Conservation (phyloP, 2,888 invertebrate genomes). For the Clitarchus hookeri region DNA sequence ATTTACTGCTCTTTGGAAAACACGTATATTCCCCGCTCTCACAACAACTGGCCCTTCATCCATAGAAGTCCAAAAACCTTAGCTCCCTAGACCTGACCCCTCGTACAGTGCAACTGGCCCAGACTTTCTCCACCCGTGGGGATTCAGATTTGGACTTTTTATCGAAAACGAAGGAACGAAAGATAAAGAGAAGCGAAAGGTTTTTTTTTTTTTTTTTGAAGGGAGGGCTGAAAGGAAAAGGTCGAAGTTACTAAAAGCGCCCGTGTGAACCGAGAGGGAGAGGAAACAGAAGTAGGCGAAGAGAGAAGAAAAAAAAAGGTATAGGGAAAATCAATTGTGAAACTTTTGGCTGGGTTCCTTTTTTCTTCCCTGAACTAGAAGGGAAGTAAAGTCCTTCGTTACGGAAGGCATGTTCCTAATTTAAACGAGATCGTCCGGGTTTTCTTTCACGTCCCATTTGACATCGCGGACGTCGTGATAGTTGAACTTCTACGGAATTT, state of each 20-base stretch:
- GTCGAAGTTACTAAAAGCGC: not conserved
- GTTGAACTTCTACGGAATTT: not conserved
- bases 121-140: not conserved
- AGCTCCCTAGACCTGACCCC: not conserved
- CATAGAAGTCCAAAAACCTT: too few species aligned
- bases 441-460: not conserved
- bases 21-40: too few species aligned
- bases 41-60: too few species aligned
- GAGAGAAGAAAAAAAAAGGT: not conserved
- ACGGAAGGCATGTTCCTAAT: conserved; percentile 1
- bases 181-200: not conserved
- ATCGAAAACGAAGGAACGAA: not conserved
- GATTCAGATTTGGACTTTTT: not conserved
- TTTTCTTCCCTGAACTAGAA: not conserved
- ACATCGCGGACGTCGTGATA: not conserved
- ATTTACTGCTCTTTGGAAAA: too few species aligned
- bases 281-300: not conserved
- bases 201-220: not conserved
- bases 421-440: not conserved
- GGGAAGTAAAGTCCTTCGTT: not conserved
- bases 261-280: not conserved
- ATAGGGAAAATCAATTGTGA: conserved; percentile 14
- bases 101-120: not conserved
- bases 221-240: not conserved
- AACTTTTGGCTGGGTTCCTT: not conserved